A percentile compares a stretch with the other conserved stretches of the same genome.
phyloP scores from a whole-genome alignment of 2,113 vertebrate species.

The Neotragus moschatus region DNA sequence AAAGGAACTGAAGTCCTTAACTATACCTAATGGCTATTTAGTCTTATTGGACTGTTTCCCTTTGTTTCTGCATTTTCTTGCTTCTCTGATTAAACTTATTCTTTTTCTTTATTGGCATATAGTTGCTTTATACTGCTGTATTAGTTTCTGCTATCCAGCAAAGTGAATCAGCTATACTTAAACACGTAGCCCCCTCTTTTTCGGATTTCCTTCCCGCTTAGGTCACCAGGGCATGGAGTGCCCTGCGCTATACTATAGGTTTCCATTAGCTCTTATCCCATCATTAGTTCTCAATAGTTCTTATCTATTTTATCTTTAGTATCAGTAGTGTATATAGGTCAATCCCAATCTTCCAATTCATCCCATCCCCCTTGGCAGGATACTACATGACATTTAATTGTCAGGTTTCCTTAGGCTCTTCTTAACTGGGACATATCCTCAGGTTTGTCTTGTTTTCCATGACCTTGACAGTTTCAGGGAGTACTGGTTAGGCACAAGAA shows the following conservation, averaged over 20 bases:
- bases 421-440: neutral
- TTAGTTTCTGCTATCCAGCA: neutral
- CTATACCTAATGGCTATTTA: neutral
- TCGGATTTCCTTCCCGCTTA: neutral
- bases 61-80: neutral
- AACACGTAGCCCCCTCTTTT: neutral
- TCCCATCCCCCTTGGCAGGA: neutral
- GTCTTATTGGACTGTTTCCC: neutral
- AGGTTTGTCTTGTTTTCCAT: neutral
- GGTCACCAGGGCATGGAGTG: neutral
- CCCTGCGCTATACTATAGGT: neutral
- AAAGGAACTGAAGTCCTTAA: neutral
- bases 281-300: neutral
- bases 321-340: neutral
- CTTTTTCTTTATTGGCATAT: neutral
- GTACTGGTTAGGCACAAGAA: neutral
- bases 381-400: neutral
- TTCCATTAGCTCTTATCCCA: neutral
- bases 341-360: neutral
- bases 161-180: neutral
- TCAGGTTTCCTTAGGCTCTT: neutral
- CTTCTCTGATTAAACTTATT: neutral
- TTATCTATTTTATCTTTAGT: neutral
- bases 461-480: neutral
- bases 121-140: neutral